Evolutionary conservation across 1,140 invertebrate species (phyloP), one percentile per base, ranked within the genome.

Genomic region (Lutraria rhynchaena): DNA sequence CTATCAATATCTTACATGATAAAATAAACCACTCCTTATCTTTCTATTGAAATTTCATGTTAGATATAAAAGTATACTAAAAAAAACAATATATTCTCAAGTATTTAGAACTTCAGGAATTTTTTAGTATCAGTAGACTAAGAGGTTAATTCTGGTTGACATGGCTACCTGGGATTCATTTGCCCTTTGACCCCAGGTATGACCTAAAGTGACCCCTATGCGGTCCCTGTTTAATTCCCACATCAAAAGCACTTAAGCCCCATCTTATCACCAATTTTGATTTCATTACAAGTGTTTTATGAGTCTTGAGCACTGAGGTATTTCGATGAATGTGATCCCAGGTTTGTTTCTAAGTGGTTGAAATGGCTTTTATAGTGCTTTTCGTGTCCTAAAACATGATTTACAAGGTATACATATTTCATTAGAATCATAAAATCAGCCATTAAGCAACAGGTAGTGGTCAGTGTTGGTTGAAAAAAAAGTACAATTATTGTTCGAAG

Each of bases 391-490:
- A 35, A 19, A 35, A 13, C 15, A 61, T 61, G 58, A 33, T 35
- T 11, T 33, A 35, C 58, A 61, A 1, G 31, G 9, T 13, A 61
- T 61, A 61, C 58, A 61, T 61, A 33, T 61, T 61, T 61, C 58
- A 61, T 61, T 33, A 61, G 7, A n/a, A 33, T 31, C 31, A 61
- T 61, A 35, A 61, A 61, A 13, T 61, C 15, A 33, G 58, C 31
- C 3, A 61, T 61, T 35, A 61, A 61, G 2, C 58, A 33, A 61
- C 58, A 61, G 58, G 58, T 61, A 61, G 58, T 61, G 58, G 58
- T 61, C 58, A 61, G 31, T 58, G 55, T 58, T 29, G 55, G 24
- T 29, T 29, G 27, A 58, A 55, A 61, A 27, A 61, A n/a, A n/a
- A 35, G 31, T 27, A 33, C 29, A 35, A 33, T 35, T 5, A 35